Evolutionary conservation across 2,113 vertebrate species (phyloP), one percentile per base, ranked within the genome.

Genomic region (Phylloscopus trochiloides): DNA sequence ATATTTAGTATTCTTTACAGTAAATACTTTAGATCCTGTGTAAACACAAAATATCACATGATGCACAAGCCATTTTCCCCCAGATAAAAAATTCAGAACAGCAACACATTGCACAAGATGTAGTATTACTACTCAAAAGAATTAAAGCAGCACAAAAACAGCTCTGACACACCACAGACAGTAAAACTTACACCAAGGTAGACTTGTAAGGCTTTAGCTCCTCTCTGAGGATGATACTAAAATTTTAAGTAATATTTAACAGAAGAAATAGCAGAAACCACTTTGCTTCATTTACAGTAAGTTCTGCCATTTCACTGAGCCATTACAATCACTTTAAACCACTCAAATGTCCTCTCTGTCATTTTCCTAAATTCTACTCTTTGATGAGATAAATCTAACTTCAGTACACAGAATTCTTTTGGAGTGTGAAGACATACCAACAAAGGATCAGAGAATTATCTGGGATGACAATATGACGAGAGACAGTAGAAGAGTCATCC

Each of bases 261-360:
- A 66, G 42, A 47, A 43, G 63, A 77, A 95, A 88, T 24, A 81
- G 87, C 63, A 83, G 45, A 78, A 92, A 79, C 34, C 50, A 40
- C 32, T 90, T 92, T 0, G 19, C 38, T 77, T 22, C 12, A 28
- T 68, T 88, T 86, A 94, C 67, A 80, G 7, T 59, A 77, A 92
- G 34, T 78, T 95, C 73, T 94, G 86, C 70, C n/a, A 84, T 93
- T 93, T 94, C 82, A 74, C 63, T 22, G 63, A 79, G 47, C 38
- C 72, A 80, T 55, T 74, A 75, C 13, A 42, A 68, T 66, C 24
- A 59, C 63, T 84, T 84, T 19, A 86, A 71, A 34, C 29, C 17
- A 74, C 43, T 59, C 65, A 58, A 77, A 81, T 32, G 40, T 55
- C 55, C 54, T 78, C 52, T 72, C 54, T 80, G 29, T 34, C 13